Evolutionary conservation across 2,797 vertebrate genomes (phyloP).

Genomic region (Sphaeramia orbicularis): DNA sequence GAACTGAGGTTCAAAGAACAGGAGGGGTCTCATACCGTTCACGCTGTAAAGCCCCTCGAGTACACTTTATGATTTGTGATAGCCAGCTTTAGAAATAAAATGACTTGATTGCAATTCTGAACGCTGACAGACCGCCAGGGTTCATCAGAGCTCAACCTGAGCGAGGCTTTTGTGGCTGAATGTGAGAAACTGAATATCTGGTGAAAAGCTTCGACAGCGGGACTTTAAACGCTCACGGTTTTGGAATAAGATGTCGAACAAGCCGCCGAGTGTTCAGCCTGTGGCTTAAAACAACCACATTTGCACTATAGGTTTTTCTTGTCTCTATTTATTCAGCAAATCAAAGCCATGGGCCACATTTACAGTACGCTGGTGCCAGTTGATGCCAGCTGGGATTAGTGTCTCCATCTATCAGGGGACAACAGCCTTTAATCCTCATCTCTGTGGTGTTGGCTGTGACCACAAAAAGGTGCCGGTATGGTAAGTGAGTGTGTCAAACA

Average conservation of each 20-base stretch:
- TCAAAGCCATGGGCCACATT: conserved; percentile 11
- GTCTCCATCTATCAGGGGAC: conserved; percentile 35
- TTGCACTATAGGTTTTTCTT: neutral
- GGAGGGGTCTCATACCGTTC: no score
- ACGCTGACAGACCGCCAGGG: neutral
- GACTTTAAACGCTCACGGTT: neutral
- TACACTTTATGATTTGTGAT: no score
- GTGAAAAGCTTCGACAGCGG: conserved; percentile 1
- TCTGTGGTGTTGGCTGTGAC: conserved; percentile 41
- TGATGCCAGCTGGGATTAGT: conserved; percentile 28
- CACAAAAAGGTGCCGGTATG: conserved; percentile 31
- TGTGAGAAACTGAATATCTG: conserved; percentile 17
- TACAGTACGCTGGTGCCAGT: conserved; percentile 15
- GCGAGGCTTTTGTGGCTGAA: neutral
- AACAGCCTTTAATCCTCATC: conserved; percentile 43
- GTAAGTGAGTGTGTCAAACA: neutral
- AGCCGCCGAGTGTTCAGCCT: neutral
- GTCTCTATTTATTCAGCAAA: conserved; percentile 4
- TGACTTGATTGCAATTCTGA: neutral
- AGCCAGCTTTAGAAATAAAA: no score
- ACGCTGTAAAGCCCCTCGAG: no score
- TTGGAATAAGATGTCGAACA: neutral
- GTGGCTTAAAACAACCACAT: neutral
- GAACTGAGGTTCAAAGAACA: no score
- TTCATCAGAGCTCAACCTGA: neutral